Percentiles rank a stretch among this genome's conserved stretches.
phyloP scores from a whole-genome alignment of 1,140 invertebrate species.

The Parapsyche elsis region DNA sequence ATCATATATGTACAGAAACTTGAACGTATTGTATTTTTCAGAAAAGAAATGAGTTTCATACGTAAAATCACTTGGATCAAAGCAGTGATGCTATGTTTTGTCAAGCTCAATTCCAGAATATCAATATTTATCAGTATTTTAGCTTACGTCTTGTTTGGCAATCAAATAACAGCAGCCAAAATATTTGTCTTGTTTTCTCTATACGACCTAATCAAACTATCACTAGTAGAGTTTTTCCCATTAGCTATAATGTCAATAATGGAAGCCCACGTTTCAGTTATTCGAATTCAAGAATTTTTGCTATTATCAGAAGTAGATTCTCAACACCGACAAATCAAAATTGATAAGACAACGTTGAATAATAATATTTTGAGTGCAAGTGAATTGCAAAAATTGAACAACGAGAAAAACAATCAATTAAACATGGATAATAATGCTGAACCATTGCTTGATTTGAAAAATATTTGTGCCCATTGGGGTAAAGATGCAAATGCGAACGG shows the following conservation, averaged over 20 bases:
- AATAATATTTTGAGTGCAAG: background rate
- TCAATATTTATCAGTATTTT: constrained; percentile 76
- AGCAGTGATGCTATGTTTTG: constrained; percentile 75
- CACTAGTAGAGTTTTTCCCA: constrained; percentile 79
- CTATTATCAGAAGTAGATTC: constrained; percentile 67
- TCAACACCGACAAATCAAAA: too few species aligned
- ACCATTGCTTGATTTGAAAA: background rate
- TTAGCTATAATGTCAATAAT: constrained; percentile 72
- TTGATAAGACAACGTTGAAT: background rate
- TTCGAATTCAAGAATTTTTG: constrained; percentile 75
- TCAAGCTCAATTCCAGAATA: constrained; percentile 77
- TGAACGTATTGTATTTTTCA: constrained; percentile 49
- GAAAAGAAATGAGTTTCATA: constrained; percentile 76
- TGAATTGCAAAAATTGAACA: background rate
- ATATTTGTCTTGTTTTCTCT: constrained; percentile 80
- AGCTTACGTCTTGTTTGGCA: constrained; percentile 61
- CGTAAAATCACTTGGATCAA: constrained; percentile 74
- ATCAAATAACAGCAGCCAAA: constrained; percentile 77
- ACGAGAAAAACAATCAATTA: background rate
- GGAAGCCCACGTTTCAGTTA: constrained; percentile 72
- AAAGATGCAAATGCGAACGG: background rate
- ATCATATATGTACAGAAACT: background rate
- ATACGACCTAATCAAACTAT: constrained; percentile 77
- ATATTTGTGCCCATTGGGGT: background rate
- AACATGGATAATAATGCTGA: background rate